These are phyloP conservation scores for Psylliodes chrysocephalus DNA, from an alignment of 2,888 invertebrate genomes.

Conservation along the genomic window DNA sequence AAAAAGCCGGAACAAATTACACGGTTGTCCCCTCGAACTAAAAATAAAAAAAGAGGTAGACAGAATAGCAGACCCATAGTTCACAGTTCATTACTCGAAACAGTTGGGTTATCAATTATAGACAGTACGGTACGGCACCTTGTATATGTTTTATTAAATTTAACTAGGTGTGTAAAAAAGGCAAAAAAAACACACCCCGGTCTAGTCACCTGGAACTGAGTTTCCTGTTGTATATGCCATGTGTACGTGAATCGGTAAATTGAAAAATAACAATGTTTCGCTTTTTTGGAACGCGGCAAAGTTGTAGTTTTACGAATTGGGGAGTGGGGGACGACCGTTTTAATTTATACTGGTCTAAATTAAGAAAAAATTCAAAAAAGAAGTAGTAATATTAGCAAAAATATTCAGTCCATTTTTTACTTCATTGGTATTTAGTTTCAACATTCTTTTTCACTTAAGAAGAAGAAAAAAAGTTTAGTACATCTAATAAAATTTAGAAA, in stretches of 20 bases:
- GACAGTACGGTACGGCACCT: constrained; percentile 52
- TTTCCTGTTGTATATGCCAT: constrained; percentile 39
- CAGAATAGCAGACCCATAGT: constrained; percentile 34
- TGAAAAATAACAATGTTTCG: no score
- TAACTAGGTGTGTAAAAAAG: constrained; percentile 54
- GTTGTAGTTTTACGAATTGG: no score
- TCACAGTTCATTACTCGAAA: constrained; percentile 56
- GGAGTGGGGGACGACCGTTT: no score
- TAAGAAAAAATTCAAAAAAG: no score
- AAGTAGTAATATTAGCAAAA: no score
- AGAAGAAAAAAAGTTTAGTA: no score
- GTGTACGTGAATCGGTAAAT: constrained; percentile 20
- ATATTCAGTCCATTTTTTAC: no score
- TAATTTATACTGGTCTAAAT: no score
- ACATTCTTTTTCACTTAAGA: no score
- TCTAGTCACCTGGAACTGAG: constrained; percentile 45
- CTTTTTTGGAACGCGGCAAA: no score
- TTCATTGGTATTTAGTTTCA: no score
- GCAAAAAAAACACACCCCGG: constrained; percentile 49
- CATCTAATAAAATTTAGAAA: no score
- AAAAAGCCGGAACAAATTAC: constrained; percentile 41
- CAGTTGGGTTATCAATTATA: constrained; percentile 58
- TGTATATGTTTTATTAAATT: constrained; percentile 56
- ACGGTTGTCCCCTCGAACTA: constrained; percentile 19
- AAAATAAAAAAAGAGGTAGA: constrained; percentile 36